These are phyloP conservation scores for Hylaeus volcanicus DNA, from an alignment of 1,140 invertebrate species.

Conservation along the genomic window DNA sequence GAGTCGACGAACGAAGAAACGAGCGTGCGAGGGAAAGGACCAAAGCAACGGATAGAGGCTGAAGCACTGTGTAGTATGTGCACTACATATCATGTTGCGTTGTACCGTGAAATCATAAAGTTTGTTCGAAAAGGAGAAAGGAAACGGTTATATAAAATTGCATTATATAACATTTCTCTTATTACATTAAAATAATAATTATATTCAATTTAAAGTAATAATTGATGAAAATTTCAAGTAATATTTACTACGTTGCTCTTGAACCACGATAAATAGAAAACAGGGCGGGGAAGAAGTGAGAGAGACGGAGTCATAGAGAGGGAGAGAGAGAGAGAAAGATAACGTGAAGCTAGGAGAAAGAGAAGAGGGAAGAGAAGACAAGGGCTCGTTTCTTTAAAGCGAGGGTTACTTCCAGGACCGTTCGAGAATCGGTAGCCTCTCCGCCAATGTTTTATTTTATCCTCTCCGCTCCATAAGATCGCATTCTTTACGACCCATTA, in stretches of 20 bases:
- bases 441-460: conserved; percentile 78
- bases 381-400: conserved; percentile 63
- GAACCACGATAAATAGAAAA: too few species aligned
- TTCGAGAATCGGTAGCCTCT: conserved; percentile 76
- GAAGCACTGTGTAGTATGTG: too few species aligned
- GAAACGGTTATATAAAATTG: too few species aligned
- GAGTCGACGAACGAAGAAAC: neutral
- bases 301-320: neutral
- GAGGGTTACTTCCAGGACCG: conserved; percentile 75
- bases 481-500: conserved; percentile 81
- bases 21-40: neutral
- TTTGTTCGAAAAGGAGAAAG: too few species aligned
- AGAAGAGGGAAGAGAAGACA: conserved; percentile 38
- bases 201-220: too few species aligned
- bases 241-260: too few species aligned
- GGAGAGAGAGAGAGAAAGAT: conserved; percentile 20
- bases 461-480: conserved; percentile 79
- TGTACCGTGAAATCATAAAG: too few species aligned
- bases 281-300: neutral
- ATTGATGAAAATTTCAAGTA: too few species aligned
- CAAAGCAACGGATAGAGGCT: neutral
- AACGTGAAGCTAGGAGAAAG: conserved; percentile 43
- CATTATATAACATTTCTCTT: too few species aligned
- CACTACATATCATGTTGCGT: too few species aligned
- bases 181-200: too few species aligned